These are phyloP conservation scores for Cyprinodon variegatus DNA, from an alignment of 2,113 vertebrate species.

Conservation along the genomic window DNA sequence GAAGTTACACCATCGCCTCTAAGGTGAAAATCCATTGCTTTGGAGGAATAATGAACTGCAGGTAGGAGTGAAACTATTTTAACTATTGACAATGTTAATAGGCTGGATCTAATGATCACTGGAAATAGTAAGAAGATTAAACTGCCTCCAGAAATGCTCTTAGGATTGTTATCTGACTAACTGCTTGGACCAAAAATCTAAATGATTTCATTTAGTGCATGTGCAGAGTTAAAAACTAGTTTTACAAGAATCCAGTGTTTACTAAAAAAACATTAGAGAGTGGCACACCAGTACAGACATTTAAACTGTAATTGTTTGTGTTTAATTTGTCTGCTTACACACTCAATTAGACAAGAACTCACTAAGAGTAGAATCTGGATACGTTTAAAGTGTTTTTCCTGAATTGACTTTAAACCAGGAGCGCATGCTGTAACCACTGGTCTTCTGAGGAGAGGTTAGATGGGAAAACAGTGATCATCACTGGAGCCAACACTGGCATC, in stretches of 20 bases:
- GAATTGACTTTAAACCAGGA: conserved; percentile 15
- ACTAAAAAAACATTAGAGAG: neutral
- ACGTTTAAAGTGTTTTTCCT: neutral
- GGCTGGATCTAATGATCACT: neutral
- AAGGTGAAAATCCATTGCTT: conserved; percentile 21
- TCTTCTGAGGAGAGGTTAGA: conserved; percentile 77
- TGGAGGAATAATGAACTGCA: conserved; percentile 61
- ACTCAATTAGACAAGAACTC: neutral
- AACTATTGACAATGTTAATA: neutral
- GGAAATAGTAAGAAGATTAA: conserved; percentile 33
- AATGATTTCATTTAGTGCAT: neutral
- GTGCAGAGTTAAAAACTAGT: neutral
- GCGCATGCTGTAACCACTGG: conserved; percentile 70
- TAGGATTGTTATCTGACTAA: neutral
- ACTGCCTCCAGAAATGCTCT: neutral
- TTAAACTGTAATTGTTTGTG: neutral
- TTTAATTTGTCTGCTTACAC: neutral
- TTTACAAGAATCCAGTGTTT: neutral
- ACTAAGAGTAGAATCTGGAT: neutral
- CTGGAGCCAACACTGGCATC: conserved; percentile 82
- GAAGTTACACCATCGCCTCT: conserved; percentile 22
- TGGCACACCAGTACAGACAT: neutral
- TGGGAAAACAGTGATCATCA: conserved; percentile 80
- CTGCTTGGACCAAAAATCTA: neutral
- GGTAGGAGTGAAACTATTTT: conserved; percentile 52